phyloP scores from a whole-genome alignment of 2,888 invertebrate species.

The Acronicta aceris region DNA sequence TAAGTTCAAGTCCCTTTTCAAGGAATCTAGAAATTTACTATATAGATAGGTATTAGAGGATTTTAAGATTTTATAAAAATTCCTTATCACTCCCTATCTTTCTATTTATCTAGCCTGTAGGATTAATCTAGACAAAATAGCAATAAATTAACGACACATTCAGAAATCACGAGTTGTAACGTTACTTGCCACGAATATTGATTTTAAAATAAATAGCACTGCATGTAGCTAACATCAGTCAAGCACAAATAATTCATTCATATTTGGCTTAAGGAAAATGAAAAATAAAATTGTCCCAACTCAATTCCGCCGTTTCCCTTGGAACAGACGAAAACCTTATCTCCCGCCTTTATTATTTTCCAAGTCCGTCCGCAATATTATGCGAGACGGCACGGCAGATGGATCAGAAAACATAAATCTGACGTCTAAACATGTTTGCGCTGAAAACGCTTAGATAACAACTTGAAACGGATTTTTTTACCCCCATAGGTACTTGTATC shows the following conservation, averaged over 20 bases:
- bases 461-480: constrained; percentile 62
- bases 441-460: constrained; percentile 67
- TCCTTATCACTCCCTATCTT: no score
- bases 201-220: constrained; percentile 61
- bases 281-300: constrained; percentile 82
- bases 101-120: no score
- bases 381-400: constrained; percentile 82
- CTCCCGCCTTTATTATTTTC: constrained; percentile 84
- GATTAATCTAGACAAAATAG: no score
- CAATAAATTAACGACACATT: background rate
- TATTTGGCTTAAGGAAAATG: constrained; percentile 77
- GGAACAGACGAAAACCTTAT: constrained; percentile 82
- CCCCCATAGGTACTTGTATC: constrained; percentile 42
- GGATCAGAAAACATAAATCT: constrained; percentile 87
- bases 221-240: constrained; percentile 66
- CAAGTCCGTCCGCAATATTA: constrained; percentile 85
- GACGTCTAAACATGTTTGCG: constrained; percentile 84
- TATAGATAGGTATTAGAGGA: no score
- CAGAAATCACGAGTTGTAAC: background rate
- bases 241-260: constrained; percentile 72
- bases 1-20: no score
- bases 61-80: no score
- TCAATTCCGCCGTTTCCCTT: constrained; percentile 76
- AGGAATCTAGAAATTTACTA: no score
- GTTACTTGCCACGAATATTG: constrained; percentile 32